These are phyloP conservation scores for Drosophila gunungcola DNA, from an alignment of 1,140 invertebrate species.

Conservation along the genomic window DNA sequence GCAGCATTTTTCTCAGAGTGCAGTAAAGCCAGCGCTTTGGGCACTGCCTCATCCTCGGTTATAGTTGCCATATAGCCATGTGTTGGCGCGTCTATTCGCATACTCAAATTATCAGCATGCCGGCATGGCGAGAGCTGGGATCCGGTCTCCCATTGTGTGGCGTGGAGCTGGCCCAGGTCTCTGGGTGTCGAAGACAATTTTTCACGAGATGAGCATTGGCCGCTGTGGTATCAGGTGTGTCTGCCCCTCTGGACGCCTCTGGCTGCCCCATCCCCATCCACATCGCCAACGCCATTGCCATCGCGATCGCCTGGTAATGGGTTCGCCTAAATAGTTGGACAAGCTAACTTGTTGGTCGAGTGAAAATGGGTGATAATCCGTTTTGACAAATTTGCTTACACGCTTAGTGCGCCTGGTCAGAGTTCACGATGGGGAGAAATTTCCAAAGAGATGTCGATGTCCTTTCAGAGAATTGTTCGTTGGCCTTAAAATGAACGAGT, in stretches of 20 bases:
- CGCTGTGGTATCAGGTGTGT: conserved; percentile 71
- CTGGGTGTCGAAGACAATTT: conserved; percentile 80
- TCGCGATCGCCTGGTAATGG: conserved; percentile 61
- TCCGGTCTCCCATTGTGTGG: conserved; percentile 52
- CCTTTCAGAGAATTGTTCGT: conserved; percentile 5
- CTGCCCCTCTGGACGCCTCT: conserved; percentile 12
- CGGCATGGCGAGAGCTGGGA: conserved; percentile 27
- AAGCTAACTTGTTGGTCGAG: conserved; percentile 55
- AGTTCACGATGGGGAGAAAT: conserved; percentile 69
- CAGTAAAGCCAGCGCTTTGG: conserved; percentile 27
- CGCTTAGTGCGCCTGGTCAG: conserved; percentile 63
- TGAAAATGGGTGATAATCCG: conserved; percentile 84
- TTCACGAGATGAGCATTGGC: conserved; percentile 68
- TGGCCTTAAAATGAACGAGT: neutral
- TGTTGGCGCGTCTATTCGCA: conserved; percentile 67
- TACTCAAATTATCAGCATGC: conserved; percentile 82
- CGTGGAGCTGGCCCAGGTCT: conserved; percentile 43
- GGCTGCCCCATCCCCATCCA: conserved; percentile 8
- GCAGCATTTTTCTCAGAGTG: neutral
- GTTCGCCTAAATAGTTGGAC: conserved; percentile 78
- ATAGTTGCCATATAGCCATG: conserved; percentile 36
- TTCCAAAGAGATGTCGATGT: conserved; percentile 33
- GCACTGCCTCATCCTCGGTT: conserved; percentile 29
- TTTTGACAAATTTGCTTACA: conserved; percentile 83
- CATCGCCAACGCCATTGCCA: conserved; percentile 13